phyloP scores from a whole-genome alignment of 2,888 invertebrate genomes.

The Chrysotoxum bicinctum region DNA sequence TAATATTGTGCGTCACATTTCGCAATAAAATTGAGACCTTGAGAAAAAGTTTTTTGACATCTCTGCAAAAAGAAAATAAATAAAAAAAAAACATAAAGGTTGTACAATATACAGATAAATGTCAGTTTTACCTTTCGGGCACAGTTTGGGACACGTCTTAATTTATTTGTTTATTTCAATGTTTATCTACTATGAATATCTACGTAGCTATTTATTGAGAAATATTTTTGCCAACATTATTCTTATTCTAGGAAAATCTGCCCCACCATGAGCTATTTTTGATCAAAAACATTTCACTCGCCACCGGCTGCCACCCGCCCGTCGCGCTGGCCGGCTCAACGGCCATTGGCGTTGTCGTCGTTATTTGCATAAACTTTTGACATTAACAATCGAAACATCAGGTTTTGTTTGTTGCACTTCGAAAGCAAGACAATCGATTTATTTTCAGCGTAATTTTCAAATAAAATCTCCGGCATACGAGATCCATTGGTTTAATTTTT shows the following conservation, averaged over 20 bases:
- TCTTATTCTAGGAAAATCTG: conserved; percentile 11
- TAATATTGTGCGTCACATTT: not conserved
- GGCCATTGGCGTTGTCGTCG: not conserved
- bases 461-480: not conserved
- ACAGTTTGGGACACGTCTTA: not conserved
- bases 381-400: conserved; percentile 51
- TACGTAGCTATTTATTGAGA: not conserved
- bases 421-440: conserved; percentile 53
- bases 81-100: not conserved
- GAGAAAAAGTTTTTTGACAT: not conserved
- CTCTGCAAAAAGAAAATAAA: not conserved
- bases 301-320: not conserved
- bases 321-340: not conserved
- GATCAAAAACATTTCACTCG: conserved; percentile 12
- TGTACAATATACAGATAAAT: not conserved
- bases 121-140: conserved; percentile 9
- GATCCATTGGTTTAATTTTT: conserved; percentile 31
- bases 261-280: conserved; percentile 21
- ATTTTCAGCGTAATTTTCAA: conserved; percentile 48
- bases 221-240: conserved; percentile 18
- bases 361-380: conserved; percentile 54
- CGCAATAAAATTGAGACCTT: not conserved
- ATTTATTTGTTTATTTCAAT: conserved; percentile 14
- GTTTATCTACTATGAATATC: not conserved
- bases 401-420: conserved; percentile 32